Base-by-base conservation (phyloP, 2,113 vertebrate genomes). In the Spizaetus ornatus region DNA sequence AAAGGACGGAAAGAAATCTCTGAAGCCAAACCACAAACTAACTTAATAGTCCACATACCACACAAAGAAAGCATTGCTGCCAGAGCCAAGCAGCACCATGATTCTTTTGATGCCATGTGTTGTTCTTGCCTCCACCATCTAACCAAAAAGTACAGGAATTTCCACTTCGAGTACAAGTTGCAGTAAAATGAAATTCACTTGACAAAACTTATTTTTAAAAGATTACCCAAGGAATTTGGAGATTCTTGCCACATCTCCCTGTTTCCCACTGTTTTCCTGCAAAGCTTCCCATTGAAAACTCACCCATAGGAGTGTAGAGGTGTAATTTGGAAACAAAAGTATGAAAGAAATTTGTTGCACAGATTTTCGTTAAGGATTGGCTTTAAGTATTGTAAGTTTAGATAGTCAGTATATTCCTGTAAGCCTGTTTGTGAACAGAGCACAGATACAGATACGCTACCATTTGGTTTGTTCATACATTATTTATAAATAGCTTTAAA, bases 401-500 rank as follows among this genome's bases (percentile, higher is more conserved):
- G 31, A 72, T 78, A 84, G n/a, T 31, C 26, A 47, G 31, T 56
- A 32, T 47, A 55, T 50, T 85, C 40, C 70, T 67, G 15, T 48
- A 87, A 89, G 59, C 14, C 42, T 50, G 50, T 63, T 45, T 72
- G n/a, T 34, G 92, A 90, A 82, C 1, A 1, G 79, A 93, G 56
- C 36, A 72, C 47, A 77, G 42, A 89, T 40, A 86, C 2, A 4
- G 36, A 59, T 91, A 58, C 20, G 15, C 13, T 78, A 74, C 70
- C 31, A 50, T 84, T 74, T 38, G 18, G n/a, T 45, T 85, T 74
- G 10, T 77, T 93, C 71, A 88, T 80, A 69, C 32, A 69, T 96
- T 76, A 88, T 88, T 96, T 90, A 95, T 52, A 83, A 93, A 69
- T 29, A 73, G n/a, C 48, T 83, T 88, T 62, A 73, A 72, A 83